Evolutionary conservation across 2,888 invertebrate species (phyloP), one percentile per base, ranked within the genome.

Genomic region (Hermaeophaga mercurialis): DNA sequence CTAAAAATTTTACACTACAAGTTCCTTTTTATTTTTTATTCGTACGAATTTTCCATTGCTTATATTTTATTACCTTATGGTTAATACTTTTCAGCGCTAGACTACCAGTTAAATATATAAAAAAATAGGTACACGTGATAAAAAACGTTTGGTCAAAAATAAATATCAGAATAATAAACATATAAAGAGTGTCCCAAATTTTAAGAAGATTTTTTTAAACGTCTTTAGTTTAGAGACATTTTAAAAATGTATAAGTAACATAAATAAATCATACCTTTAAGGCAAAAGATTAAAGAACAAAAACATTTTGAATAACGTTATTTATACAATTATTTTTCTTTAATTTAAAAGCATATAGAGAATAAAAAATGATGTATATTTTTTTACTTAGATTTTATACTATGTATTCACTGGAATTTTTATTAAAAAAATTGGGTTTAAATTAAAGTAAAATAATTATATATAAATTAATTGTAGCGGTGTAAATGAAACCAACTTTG

Each of bases 51-150:
- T 15, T 24, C n/a, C 11, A 46, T 46, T 46, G 33, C 45, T 46
- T 46, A 33, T 46, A 46, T 33, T 46, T 44, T 33, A 46, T 33
- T 46, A 46, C 33, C 18, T 46, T 45, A 5, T 43, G 11, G 19
- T 19, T 46, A 46, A 33, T 44, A 44, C 17, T 44, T 44, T 44
- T 44, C 22, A 41, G 12, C 12, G 22, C 18, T 41, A 19, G n/a
- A 12, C 12, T 41, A 12, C 41, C 9, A 18, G 41, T 22, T 39
- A 43, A 18, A 39, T 18, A 12, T 31, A 31, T 39, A 39, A 39
- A 33, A n/a, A 39, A 39, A 39, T 38, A 31, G 31, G 31, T 31
- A 31, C 19, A 38, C 18, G 6, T n/a, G 17, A 38, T 17, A 14
- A 6, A 36, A 36, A 17, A 36, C 5, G 33, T 22, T 18, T 33